These are phyloP conservation scores for Cuculus canorus DNA, from an alignment of 2,797 vertebrate genomes.

Conservation along the genomic window DNA sequence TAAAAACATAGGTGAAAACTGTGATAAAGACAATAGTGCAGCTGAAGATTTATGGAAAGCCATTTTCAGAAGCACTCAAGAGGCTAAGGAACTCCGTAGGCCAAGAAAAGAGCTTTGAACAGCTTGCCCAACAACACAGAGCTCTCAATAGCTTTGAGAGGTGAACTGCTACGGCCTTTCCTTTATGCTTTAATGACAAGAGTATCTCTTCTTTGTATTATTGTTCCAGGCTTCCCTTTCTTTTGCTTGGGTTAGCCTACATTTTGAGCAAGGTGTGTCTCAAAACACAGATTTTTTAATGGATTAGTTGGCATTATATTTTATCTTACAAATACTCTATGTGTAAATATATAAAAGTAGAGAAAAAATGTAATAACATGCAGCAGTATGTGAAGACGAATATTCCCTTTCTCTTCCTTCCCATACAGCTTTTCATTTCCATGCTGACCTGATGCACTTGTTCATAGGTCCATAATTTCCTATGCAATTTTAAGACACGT, in stretches of 20 bases:
- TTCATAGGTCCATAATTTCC: not conserved
- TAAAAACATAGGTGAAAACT: not conserved
- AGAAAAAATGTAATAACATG: not conserved
- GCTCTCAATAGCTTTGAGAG: not conserved
- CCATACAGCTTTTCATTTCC: not conserved
- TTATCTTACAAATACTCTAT: not conserved
- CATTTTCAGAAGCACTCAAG: not conserved
- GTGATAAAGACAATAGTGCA: not conserved
- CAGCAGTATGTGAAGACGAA: not conserved
- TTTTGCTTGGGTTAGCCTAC: not conserved
- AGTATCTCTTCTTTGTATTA: not conserved
- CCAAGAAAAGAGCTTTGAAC: not conserved
- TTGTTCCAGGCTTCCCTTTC: not conserved
- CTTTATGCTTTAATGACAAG: not conserved
- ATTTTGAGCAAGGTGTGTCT: not conserved
- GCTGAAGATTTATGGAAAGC: not conserved
- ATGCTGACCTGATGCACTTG: slow-evolving; percentile 9
- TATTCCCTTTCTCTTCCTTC: not conserved
- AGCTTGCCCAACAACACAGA: not conserved
- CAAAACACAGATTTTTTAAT: not conserved
- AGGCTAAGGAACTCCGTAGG: not conserved
- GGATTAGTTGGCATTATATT: not conserved
- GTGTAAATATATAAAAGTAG: not conserved
- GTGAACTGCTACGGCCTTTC: not conserved
- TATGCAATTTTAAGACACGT: slow-evolving; percentile 26